These are phyloP conservation scores for Physeter macrocephalus DNA, from an alignment of 2,113 vertebrate species.

Conservation along the genomic window DNA sequence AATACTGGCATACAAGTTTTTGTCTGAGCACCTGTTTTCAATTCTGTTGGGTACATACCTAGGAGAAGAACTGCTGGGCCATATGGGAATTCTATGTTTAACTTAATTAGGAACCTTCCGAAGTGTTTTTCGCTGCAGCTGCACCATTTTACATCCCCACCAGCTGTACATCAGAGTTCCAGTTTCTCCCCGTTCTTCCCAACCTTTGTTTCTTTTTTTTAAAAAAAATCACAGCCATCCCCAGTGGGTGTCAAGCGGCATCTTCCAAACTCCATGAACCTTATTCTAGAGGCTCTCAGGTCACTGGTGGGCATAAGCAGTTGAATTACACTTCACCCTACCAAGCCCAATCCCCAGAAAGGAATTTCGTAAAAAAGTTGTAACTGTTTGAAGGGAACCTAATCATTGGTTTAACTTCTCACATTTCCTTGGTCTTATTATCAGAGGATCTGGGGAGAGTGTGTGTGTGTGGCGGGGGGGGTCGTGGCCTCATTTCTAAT, in stretches of 20 bases:
- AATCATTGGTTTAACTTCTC: not conserved
- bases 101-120: not conserved
- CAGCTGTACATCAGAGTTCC: fast-evolving
- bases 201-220: not conserved
- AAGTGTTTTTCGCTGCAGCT: not conserved
- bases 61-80: not conserved
- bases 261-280: not conserved
- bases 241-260: not conserved
- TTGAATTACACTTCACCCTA: not conserved
- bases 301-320: not conserved
- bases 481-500: not conserved
- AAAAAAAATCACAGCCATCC: not conserved
- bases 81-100: not conserved
- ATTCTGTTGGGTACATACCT: not conserved
- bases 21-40: no score
- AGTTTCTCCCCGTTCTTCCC: not conserved
- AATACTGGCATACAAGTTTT: not conserved
- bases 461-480: not conserved
- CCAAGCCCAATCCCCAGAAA: not conserved
- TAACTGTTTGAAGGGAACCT: not conserved
- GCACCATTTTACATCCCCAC: not conserved
- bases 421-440: not conserved
- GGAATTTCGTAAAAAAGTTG: not conserved
- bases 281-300: not conserved
- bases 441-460: not conserved